phyloP scores from a whole-genome alignment of 1,140 invertebrate genomes.

The Elymnias hypermnestra region DNA sequence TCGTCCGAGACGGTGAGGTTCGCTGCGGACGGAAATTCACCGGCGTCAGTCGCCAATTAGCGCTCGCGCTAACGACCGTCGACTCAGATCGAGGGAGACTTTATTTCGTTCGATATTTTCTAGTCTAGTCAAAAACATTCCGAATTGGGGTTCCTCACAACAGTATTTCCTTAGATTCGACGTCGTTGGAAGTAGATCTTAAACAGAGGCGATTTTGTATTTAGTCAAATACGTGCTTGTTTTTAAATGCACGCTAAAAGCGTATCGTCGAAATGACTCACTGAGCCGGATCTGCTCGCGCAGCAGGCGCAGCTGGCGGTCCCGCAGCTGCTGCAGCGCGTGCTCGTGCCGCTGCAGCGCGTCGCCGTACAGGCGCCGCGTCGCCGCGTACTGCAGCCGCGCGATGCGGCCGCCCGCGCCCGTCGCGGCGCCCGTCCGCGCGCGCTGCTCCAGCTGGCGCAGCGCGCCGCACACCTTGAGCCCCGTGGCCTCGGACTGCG shows the following conservation, averaged over 20 bases:
- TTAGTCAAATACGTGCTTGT: too few relatives aligned
- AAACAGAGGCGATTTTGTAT: too few relatives aligned
- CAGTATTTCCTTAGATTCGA: too few relatives aligned
- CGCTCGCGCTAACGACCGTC: too few relatives aligned
- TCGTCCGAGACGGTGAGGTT: conserved; percentile 75
- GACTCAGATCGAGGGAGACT: too few relatives aligned
- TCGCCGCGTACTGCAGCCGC: conserved; percentile 72
- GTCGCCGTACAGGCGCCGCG: conserved; percentile 65
- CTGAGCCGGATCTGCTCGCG: conserved; percentile 85
- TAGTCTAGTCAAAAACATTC: too few relatives aligned
- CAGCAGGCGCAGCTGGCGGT: conserved; percentile 82
- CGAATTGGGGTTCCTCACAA: too few relatives aligned
- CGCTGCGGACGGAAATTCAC: conserved; percentile 43
- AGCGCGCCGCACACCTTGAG: conserved; percentile 61
- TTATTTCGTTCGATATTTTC: too few relatives aligned
- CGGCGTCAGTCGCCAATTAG: too few relatives aligned
- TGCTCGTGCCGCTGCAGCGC: conserved; percentile 86
- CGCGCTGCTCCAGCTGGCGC: conserved; percentile 53
- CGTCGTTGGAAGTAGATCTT: too few relatives aligned
- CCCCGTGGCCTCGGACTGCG: conserved; percentile 41
- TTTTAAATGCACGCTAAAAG: too few relatives aligned
- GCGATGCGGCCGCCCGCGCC: conserved; percentile 63
- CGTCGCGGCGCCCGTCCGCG: conserved; percentile 28
- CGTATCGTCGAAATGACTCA: not conserved
- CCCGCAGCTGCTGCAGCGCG: conserved; percentile 77